A percentile compares a stretch with the other conserved stretches of the same genome.
These are phyloP conservation scores for Euura lappo DNA, from an alignment of 1,140 invertebrate genomes.

Conservation along the genomic window DNA sequence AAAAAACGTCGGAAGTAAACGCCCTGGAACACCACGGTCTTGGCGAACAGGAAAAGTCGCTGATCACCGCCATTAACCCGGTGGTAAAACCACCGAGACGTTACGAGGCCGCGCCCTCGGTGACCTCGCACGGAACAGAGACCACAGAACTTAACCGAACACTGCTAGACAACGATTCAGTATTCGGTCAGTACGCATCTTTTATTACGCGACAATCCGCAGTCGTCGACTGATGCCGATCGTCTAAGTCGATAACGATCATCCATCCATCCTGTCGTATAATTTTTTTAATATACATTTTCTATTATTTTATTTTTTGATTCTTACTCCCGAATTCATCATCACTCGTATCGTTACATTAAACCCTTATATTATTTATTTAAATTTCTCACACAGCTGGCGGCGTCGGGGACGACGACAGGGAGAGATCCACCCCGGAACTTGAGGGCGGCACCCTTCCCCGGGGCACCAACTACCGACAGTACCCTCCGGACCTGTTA, in stretches of 20 bases:
- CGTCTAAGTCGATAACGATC: not conserved
- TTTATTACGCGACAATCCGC: conserved; percentile 48
- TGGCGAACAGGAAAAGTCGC: conserved; percentile 78
- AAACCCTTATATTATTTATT: conserved; percentile 12
- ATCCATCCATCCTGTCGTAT: too few species aligned
- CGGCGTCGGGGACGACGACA: conserved; percentile 45
- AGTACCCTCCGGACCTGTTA: conserved; percentile 80
- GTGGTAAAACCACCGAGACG: conserved; percentile 78
- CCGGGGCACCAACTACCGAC: conserved; percentile 59
- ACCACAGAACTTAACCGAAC: conserved; percentile 80
- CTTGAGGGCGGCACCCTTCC: conserved; percentile 55
- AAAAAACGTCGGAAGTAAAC: conserved; percentile 60
- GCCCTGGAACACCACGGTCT: conserved; percentile 59
- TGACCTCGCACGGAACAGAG: conserved; percentile 73
- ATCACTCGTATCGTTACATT: too few species aligned
- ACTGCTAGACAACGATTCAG: conserved; percentile 73
- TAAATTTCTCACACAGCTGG: conserved; percentile 44
- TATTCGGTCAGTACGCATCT: conserved; percentile 69
- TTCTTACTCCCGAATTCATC: too few species aligned
- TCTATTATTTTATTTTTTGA: too few species aligned
- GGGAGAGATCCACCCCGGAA: conserved; percentile 37
- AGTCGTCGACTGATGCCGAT: conserved; percentile 22
- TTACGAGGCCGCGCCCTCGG: conserved; percentile 72
- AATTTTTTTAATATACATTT: too few species aligned
- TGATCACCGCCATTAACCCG: conserved; percentile 81